Base-by-base conservation (phyloP, 2,888 invertebrate genomes). In the Cephus nigrinus region DNA sequence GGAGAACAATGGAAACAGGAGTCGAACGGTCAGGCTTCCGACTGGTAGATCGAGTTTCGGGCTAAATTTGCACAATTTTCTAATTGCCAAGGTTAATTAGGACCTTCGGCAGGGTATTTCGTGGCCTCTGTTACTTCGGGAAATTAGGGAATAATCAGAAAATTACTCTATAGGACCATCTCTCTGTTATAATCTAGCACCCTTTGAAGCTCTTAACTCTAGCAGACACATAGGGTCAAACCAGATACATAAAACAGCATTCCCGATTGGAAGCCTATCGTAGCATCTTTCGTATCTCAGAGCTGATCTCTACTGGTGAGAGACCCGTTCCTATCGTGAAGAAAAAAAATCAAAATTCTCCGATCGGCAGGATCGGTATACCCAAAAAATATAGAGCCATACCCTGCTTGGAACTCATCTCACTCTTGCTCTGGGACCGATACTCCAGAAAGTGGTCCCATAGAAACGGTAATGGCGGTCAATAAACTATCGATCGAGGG, bases 401-500 rank as follows among this genome's bases (percentile, higher is more conserved):
- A 55, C 9, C 23, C 55, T 55, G 23, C 23, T 55, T 23, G 9
- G 55, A 55, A 9, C 23, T 55, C 55, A 55, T 55, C 23, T 23
- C 55, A 23, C 23, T 55, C 55, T 55, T 5, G 23, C 9, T 23
- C 2, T 23, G 23, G 55, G 55, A 55, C 55, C 55, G 9, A 55
- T 55, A 55, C 9, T 23, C 5, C 23, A 55, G 55, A 55, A 55
- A 55, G 55, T 55, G 73, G 75, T 36, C 69, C 78, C 82, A 83
- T 81, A 80, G 82, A 82, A 83, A 82, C 79, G 71, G 82, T 88
- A 89, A 90, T 88, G 89, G 85, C 76, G 80, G 76, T 84, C 86
- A 84, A 88, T 88, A 88, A 87, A 87, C 83, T 86, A 88, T 89
- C 88, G 87, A 90, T 90, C 86, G 80, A 75, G 76, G 55, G 55